Percentiles rank a stretch among this genome's conserved stretches.
Conservation (phyloP, 2,888 invertebrate species). For the Endomychus coccineus region DNA sequence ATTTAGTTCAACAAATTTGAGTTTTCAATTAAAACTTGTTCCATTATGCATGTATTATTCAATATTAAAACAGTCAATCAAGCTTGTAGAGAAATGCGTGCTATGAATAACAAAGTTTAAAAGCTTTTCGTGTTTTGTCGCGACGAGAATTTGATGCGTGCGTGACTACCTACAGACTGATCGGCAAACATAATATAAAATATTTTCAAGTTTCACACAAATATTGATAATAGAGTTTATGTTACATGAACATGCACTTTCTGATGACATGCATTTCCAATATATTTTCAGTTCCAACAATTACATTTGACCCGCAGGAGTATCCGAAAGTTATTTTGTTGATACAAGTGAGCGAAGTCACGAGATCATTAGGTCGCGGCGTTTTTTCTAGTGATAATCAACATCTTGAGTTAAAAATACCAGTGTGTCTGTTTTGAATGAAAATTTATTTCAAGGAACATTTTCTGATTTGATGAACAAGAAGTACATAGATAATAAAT, state of each 20-base stretch:
- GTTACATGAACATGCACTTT: conserved; percentile 16
- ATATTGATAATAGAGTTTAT: conserved; percentile 29
- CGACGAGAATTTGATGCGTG: conserved; percentile 30
- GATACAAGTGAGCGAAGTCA: too few relatives aligned
- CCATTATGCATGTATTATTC: conserved; percentile 29
- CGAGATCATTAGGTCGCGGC: too few relatives aligned
- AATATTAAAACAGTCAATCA: conserved; percentile 36
- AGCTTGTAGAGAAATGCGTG: conserved; percentile 31
- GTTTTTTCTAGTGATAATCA: too few relatives aligned
- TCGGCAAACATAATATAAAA: conserved; percentile 29
- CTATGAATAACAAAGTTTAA: conserved; percentile 36
- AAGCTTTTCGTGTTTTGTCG: conserved; percentile 38
- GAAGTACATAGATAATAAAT: too few relatives aligned
- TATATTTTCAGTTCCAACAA: too few relatives aligned
- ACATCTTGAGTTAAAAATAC: too few relatives aligned
- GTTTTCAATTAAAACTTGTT: conserved; percentile 26
- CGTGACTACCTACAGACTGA: conserved; percentile 28
- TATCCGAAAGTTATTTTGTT: too few relatives aligned
- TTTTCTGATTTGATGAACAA: too few relatives aligned
- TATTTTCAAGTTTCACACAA: conserved; percentile 29
- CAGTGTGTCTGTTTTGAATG: too few relatives aligned
- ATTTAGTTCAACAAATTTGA: conserved; percentile 18
- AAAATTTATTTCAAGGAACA: too few relatives aligned
- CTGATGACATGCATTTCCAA: too few relatives aligned
- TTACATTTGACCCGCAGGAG: too few relatives aligned